Evolutionary conservation across 2,113 vertebrate species (phyloP).

Genomic region (Rissa tridactyla): DNA sequence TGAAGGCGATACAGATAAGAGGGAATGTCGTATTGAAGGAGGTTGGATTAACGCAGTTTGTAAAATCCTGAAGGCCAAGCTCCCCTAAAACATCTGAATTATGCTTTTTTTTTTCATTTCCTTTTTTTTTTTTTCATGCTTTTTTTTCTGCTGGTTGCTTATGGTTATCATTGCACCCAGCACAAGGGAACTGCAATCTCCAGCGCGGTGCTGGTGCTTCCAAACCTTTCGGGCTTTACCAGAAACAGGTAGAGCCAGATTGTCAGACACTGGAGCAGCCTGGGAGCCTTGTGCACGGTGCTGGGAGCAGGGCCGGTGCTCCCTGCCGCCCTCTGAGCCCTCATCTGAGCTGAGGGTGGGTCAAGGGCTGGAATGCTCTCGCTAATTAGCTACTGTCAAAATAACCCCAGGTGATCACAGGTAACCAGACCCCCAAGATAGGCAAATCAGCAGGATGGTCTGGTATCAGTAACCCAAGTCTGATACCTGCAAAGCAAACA

Average conservation of each 20-base stretch:
- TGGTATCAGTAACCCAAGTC: neutral
- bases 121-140: no score
- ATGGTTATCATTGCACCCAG: fast-evolving
- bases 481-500: constrained; percentile 35
- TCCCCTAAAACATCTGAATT: neutral
- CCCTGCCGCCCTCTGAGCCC: neutral
- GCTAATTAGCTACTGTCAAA: constrained; percentile 47
- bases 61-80: constrained; percentile 29
- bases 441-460: constrained; percentile 1
- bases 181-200: neutral
- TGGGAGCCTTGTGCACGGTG: fast-evolving
- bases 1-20: constrained; percentile 30
- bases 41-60: neutral
- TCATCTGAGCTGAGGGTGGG: neutral
- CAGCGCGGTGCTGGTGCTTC: fast-evolving
- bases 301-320: neutral
- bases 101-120: fast-evolving
- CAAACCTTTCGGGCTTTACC: neutral
- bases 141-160: neutral
- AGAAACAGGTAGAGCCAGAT: neutral
- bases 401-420: constrained; percentile 40
- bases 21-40: neutral
- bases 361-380: neutral
- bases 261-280: neutral
- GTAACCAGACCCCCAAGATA: constrained; percentile 41